Evolutionary conservation across 2,797 vertebrate species (phyloP), one percentile per base, ranked within the genome.

Genomic region (Selene dorsalis): DNA sequence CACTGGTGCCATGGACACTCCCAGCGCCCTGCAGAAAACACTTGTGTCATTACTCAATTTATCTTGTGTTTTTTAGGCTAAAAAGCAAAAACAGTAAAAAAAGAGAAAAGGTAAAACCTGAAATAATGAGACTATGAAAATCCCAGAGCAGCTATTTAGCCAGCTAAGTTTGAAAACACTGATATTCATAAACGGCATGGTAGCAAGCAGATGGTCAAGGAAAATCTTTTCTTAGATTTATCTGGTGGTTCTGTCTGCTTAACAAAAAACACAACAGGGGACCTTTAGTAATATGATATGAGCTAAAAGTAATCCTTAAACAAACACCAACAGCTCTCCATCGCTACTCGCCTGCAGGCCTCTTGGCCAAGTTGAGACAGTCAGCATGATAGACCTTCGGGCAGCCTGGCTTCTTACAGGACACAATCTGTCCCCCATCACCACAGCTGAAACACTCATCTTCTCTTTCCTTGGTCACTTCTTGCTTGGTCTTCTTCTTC

Each of bases 1-100:
- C 98, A 99, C 89, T 99, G 98, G 91, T 99, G 98, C 98, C 98
- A 99, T 0, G 98, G 98, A 93, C 98, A 99, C 87, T 99, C 98
- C 98, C 98, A 99, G 57, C 99, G 98, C 64, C 98, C 98, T 99
- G 93, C 47, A 83, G 43, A 77, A 39, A 75, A 67, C 38, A 75
- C 70, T 5, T 58, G 5, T 0, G 12, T 66, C 48, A 84, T 74
- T 63, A 63, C 24, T 38, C 30, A 55, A 9, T 41, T 6, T 26
- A 53, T 16, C 48, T 22, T 41, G 2, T 55, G 16, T 14, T 32
- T 32, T 22, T 50, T 48, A 50, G 3, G 3, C 14, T 35, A 64
- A 76, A 59, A 56, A 6, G 22, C 38, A 24, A 6, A 13, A 52
- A 39, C 0, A 32, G 13, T 59, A 26, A 0, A 22, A 24, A 4